Conservation (phyloP, 2,888 invertebrate genomes). For the Coronaproctus castanopsis region DNA sequence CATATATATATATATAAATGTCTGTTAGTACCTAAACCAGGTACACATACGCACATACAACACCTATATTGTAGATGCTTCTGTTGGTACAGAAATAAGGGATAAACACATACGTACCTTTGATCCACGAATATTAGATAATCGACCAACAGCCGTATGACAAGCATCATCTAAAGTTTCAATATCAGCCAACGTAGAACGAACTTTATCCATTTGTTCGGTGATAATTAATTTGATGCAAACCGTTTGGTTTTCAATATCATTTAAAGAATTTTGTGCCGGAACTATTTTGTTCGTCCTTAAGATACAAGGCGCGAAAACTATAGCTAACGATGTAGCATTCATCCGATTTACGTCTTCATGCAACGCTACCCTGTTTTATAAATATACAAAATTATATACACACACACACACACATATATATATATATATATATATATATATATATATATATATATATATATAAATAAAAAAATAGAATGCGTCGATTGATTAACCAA, state of each 20-base stretch:
- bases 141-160: conserved; percentile 58
- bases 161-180: conserved; percentile 72
- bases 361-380: conserved; percentile 52
- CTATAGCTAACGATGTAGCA: conserved; percentile 72
- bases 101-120: too few species aligned
- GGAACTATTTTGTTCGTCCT: conserved; percentile 69
- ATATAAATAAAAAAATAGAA: too few species aligned
- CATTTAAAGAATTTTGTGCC: conserved; percentile 76
- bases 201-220: conserved; percentile 67
- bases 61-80: too few species aligned
- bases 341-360: conserved; percentile 83
- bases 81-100: too few species aligned
- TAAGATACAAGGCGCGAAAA: conserved; percentile 85
- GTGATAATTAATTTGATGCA: conserved; percentile 78
- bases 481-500: background rate
- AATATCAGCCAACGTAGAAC: conserved; percentile 68
- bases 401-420: too few species aligned
- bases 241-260: conserved; percentile 71
- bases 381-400: too few species aligned
- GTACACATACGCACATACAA: too few species aligned
- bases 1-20: too few species aligned
- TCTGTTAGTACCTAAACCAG: too few species aligned
- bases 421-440: too few species aligned
- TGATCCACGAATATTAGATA: conserved; percentile 53
- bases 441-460: too few species aligned